Evolutionary conservation across 2,888 invertebrate genomes (phyloP), one percentile per base, ranked within the genome.

Genomic region (Dysmachus trigonus): DNA sequence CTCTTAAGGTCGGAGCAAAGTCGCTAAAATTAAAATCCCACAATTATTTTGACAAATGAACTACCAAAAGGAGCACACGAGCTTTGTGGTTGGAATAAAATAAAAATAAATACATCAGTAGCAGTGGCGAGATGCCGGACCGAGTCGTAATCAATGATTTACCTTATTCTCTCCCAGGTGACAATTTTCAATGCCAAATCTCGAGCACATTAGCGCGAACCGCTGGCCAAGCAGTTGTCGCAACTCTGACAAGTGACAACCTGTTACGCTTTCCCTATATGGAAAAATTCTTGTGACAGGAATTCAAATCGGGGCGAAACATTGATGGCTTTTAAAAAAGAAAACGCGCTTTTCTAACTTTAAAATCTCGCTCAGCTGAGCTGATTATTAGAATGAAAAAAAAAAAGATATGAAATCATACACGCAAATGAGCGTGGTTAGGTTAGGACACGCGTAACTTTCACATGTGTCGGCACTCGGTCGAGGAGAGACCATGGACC

Each of bases 251-350:
- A 81, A 47, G 53, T 81, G 81, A 53, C 81, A 53, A 53, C 81
- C 18, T 62, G 62, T 13, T 81, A 81, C 35, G 47, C 18, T 74
- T 74, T 85, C 84, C 72, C 41, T 74, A 84, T 72, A 85, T 85
- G 74, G 84, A 31, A 6, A 85, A 85, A 85, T 85, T 85, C 84
- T 85, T 74, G 47, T 51, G 73, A 85, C 84, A 47, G 33, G 84
- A 85, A 85, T 85, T 31, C n/a, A 73, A 74, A 85, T 33, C 33
- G 62, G 18, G 41, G 22, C 41, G 47, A 74, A 74, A 73, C 71
- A 72, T 72, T 81, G 81, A 30, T 15, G n/a, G 31, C 18, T 73
- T 73, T 73, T 31, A 30, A 33, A 73, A n/a, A 47, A 47, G 13
- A 41, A 1, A 41, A 47, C 47, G 73, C 18, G 5, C 15, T 72